Base-by-base conservation (phyloP, 2,797 vertebrate species). In the Borostomias antarcticus region DNA sequence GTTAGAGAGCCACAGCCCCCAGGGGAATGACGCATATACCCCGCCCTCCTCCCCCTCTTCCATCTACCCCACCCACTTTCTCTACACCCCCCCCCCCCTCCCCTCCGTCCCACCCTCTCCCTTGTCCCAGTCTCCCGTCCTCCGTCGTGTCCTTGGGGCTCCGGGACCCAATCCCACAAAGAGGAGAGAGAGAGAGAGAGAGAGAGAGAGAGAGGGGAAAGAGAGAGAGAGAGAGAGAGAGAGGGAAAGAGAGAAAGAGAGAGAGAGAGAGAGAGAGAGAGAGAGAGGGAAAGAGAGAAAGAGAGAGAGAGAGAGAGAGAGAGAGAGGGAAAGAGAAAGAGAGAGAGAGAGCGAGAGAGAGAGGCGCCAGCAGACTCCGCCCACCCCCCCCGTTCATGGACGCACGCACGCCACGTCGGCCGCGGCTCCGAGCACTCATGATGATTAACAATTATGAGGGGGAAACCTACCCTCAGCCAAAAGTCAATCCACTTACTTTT, bases 381-480 rank as follows among this genome's bases (percentile, higher is more conserved):
- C 29, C 11, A 72, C 81, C 70, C 74, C 71, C 81, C 81, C n/a
- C n/a, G n/a, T 73, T 69, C 84, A 86, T 89, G 89, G 85, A 77
- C 85, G 83, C 79, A 77, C 85, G 83, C n/a, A n/a, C n/a, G n/a
- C n/a, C n/a, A n/a, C 66, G 78, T 77, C 76, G 83, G 85, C 85
- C 84, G 79, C 84, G 78, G 83, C 73, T 58, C 72, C 87, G 79
- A 90, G 90, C 91, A 92, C 91, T 93, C 85, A 85, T 62, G 68
- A 79, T 92, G 88, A 93, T 93, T 86, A 91, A 91, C 87, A 90
- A 90, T 89, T 86, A 89, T 81, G 69, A 81, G 68, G 70, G n/a
- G 68, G 73, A 86, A 90, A 84, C 75, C 70, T 79, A 47, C 37
- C 40, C 78, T 75, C 70, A 75, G 85, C 85, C 82, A 81, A 82